Base-by-base conservation (phyloP, 2,113 vertebrate species). In the Dissostichus mawsoni region DNA sequence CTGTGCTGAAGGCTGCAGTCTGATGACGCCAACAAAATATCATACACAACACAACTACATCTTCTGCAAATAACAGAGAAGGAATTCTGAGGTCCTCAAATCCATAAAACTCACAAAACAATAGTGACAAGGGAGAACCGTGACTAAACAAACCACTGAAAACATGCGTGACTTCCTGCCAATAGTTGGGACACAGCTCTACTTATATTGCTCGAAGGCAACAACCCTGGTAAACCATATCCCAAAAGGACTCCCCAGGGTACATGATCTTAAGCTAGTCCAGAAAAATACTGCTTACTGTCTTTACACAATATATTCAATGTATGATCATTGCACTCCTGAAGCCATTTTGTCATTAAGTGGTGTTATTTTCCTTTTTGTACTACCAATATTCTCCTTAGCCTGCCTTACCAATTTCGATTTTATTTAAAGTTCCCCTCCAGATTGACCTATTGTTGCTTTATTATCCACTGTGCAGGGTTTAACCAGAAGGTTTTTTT, bases 291-390 rank as follows among this genome's bases (percentile, higher is more conserved):
- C 18, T 41, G 36, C 36, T 7, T 41, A 57, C 4, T 17, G 17
- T 13, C 4, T 29, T 29, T 4, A 62, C 17, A 48, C 20, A 11
- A 51, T 33, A 5, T 20, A 6, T 44, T 57, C 41, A 18, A 11
- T n/a, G 10, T n/a, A 20, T 18, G n/a, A 57, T 50, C 13, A 25
- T 1, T 44, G 45, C 41, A 68, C 47, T 44, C 18, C 45, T 29
- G n/a, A 18, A 63, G 57, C 18, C 20, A 80, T 80, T 71, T 61
- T 71, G 25, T 62, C 17, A 61, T 71, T 20, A 62, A 70, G 16
- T 68, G 51, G 78, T 76, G 8, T 52, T 0, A 51, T 57, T 29
- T 57, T 57, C 29, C 50, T 48, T 50, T 36, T 29, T 18, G 36
- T 41, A 41, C 36, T 6, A 41, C 36, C 36, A 11, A 13, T 44